phyloP scores from a whole-genome alignment of 2,113 vertebrate species.

The Puntigrus tetrazona region DNA sequence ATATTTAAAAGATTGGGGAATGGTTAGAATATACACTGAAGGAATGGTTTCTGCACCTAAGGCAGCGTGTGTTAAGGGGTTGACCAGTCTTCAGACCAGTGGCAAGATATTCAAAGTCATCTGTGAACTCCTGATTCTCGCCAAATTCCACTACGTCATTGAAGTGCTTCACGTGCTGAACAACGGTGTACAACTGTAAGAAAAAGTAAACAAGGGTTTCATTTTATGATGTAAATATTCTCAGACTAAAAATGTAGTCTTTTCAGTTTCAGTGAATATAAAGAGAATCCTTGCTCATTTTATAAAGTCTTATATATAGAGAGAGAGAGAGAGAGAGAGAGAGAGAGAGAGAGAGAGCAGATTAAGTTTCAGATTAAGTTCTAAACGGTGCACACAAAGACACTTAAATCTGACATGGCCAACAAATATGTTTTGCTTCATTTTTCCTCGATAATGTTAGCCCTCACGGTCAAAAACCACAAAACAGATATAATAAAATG shows the following conservation, averaged over 20 bases:
- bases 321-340: too few species aligned
- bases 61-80: slow-evolving; percentile 98
- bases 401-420: not conserved
- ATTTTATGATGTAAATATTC: not conserved
- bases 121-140: slow-evolving; percentile 98
- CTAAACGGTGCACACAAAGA: not conserved
- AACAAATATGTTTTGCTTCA: not conserved
- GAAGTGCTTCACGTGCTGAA: slow-evolving; percentile 99
- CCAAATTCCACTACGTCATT: slow-evolving; percentile 99
- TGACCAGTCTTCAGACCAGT: slow-evolving; percentile 96
- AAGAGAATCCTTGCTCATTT: not conserved
- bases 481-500: not conserved
- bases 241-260: not conserved
- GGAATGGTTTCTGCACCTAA: slow-evolving; percentile 82
- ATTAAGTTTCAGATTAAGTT: not conserved
- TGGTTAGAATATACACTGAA: not conserved
- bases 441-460: not conserved
- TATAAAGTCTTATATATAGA: too few species aligned
- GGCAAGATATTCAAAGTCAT: slow-evolving; percentile 97
- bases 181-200: slow-evolving; percentile 89
- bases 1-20: not conserved
- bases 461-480: not conserved
- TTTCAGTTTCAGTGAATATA: not conserved
- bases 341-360: too few species aligned
- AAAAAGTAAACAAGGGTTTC: not conserved